Conservation (phyloP, 2,113 vertebrate species). For the Elaphurus davidianus region DNA sequence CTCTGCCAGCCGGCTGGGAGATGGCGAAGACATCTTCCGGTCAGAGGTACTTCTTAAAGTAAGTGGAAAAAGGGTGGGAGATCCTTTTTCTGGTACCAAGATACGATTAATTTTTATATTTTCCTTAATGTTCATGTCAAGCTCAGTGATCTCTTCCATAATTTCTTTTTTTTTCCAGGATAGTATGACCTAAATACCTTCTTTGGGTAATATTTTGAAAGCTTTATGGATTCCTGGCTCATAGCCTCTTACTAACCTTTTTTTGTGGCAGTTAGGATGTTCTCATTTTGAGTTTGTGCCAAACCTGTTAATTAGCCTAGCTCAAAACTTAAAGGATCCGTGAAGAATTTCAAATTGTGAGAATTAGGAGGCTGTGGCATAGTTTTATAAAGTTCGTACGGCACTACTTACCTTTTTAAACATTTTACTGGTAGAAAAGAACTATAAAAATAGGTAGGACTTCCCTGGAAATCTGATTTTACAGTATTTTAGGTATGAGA, state of each 20-base stretch:
- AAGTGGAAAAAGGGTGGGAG: conserved; percentile 77
- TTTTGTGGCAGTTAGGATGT: conserved; percentile 25
- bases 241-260: neutral
- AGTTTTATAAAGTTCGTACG: neutral
- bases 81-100: neutral
- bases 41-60: conserved; percentile 99
- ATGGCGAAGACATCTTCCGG: conserved; percentile 98
- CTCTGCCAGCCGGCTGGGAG: conserved; percentile 97
- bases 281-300: conserved; percentile 34
- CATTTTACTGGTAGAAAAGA: neutral
- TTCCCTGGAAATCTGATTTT: neutral
- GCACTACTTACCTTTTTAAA: neutral
- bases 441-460: conserved; percentile 14
- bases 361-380: neutral
- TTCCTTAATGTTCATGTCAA: neutral
- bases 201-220: conserved; percentile 23
- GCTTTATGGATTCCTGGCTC: neutral
- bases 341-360: neutral
- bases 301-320: conserved; percentile 30
- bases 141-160: neutral
- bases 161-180: neutral
- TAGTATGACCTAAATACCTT: neutral
- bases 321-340: neutral
- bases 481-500: neutral
- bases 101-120: neutral